These are phyloP conservation scores for Biston betularia DNA, from an alignment of 2,888 invertebrate species.

Conservation along the genomic window DNA sequence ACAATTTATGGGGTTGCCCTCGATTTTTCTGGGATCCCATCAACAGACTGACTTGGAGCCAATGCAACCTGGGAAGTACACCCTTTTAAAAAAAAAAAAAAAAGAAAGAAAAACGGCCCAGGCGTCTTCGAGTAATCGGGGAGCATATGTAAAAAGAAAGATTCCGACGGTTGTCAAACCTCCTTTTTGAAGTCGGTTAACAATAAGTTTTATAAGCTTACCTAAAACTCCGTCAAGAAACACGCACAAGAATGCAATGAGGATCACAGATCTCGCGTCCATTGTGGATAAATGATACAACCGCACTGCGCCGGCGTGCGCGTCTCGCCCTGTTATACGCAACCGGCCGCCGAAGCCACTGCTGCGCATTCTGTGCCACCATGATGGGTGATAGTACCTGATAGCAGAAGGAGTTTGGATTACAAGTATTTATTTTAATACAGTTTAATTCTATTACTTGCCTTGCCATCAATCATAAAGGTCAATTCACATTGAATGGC, in stretches of 20 bases:
- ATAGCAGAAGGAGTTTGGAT: slow-evolving; percentile 14
- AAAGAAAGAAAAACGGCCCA: too few relatives aligned
- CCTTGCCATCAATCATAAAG: background rate
- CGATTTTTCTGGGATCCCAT: too few relatives aligned
- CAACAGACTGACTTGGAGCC: too few relatives aligned
- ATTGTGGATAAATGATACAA: slow-evolving; percentile 38
- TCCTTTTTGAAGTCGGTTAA: too few relatives aligned
- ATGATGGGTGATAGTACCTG: slow-evolving; percentile 40
- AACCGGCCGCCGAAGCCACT: slow-evolving; percentile 16
- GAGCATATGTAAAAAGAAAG: too few relatives aligned
- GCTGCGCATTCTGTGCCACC: slow-evolving; percentile 12
- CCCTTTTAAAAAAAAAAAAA: too few relatives aligned
- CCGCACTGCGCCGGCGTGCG: slow-evolving; percentile 31
- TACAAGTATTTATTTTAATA: background rate
- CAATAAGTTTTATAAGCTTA: slow-evolving; percentile 28
- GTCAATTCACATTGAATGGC: too few relatives aligned
- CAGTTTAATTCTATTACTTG: background rate
- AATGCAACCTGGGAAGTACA: too few relatives aligned
- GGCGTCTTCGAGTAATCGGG: too few relatives aligned
- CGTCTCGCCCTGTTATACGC: slow-evolving; percentile 33
- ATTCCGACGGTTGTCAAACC: too few relatives aligned
- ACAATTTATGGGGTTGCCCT: too few relatives aligned
- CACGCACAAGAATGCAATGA: slow-evolving; percentile 42
- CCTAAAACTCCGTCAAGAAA: slow-evolving; percentile 34
- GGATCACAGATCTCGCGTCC: slow-evolving; percentile 37